phyloP scores from a whole-genome alignment of 2,113 vertebrate species.

The Sylvia atricapilla region DNA sequence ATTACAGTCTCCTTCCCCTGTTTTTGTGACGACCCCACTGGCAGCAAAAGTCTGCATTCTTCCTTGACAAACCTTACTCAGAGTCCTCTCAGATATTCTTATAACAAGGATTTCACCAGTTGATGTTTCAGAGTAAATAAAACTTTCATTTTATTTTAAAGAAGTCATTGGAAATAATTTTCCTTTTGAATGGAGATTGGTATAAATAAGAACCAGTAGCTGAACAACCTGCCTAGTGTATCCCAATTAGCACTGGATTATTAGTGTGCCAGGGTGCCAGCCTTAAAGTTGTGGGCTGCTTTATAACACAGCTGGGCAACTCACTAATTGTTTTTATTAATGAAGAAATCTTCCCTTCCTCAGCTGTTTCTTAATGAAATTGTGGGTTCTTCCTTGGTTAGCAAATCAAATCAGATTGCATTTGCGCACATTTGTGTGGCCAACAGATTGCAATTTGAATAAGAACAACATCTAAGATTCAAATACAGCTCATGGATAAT shows the following conservation, averaged over 20 bases:
- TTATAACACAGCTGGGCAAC: slow-evolving; percentile 50
- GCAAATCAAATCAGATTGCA: slow-evolving; percentile 41
- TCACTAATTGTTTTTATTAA: slow-evolving; percentile 72
- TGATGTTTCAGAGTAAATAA: not conserved
- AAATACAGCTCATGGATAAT: not conserved
- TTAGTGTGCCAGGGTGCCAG: not conserved
- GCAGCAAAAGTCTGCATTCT: not conserved
- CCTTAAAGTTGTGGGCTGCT: not conserved
- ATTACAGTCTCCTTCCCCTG: not conserved
- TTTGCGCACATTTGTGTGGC: slow-evolving; percentile 4
- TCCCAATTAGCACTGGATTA: slow-evolving; percentile 16
- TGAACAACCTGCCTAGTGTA: not conserved
- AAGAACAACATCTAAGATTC: not conserved
- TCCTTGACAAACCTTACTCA: not conserved
- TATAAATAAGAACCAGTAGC: slow-evolving; percentile 25
- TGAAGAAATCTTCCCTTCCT: slow-evolving; percentile 57
- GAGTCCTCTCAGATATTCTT: not conserved
- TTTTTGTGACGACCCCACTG: not conserved
- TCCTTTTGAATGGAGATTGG: not conserved
- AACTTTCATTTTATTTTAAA: not conserved
- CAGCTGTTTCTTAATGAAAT: slow-evolving; percentile 53
- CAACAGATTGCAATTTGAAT: slow-evolving; percentile 3
- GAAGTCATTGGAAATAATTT: not conserved
- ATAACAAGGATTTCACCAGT: not conserved
- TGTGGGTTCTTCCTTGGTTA: slow-evolving; percentile 25